These are phyloP conservation scores for Typhlichthys eigenmanni DNA, from an alignment of 2,797 vertebrate genomes.

Conservation along the genomic window DNA sequence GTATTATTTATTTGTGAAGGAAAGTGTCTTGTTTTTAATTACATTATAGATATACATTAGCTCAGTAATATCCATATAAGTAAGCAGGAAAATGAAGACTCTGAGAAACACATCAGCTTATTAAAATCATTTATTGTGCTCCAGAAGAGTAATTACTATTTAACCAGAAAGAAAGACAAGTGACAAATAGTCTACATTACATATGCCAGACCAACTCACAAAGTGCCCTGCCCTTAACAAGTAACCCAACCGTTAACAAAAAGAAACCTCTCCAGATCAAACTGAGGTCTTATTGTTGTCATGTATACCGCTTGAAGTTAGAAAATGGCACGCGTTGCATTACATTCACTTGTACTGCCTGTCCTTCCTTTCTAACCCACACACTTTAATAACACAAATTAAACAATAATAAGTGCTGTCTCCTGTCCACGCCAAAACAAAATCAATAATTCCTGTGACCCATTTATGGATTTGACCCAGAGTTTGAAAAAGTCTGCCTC, in stretches of 20 bases:
- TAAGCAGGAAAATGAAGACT: conserved; percentile 37
- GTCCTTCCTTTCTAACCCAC: conserved; percentile 25
- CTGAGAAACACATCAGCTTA: conserved; percentile 72
- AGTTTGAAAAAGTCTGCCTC: too few relatives aligned
- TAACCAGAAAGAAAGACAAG: conserved; percentile 85
- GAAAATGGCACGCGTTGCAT: conserved; percentile 75
- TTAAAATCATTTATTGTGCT: conserved; percentile 87
- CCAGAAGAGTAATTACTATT: conserved; percentile 86
- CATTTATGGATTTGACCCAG: too few relatives aligned
- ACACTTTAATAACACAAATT: conserved; percentile 18
- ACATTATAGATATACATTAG: too few relatives aligned
- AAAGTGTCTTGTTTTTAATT: conserved; percentile 1
- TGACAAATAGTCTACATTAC: conserved; percentile 85
- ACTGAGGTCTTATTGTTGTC: conserved; percentile 57
- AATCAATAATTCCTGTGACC: too few relatives aligned
- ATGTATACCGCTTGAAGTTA: conserved; percentile 71
- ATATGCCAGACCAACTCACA: conserved; percentile 76
- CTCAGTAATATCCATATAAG: not conserved
- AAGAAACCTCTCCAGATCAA: conserved; percentile 57
- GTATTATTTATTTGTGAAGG: conserved; percentile 39
- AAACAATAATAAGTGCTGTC: conserved; percentile 8
- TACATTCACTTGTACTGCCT: conserved; percentile 77
- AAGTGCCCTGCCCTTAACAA: conserved; percentile 48
- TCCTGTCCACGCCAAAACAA: not conserved
- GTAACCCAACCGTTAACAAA: conserved; percentile 53